Conservation (phyloP, 2,888 invertebrate species). For the Eremobia ochroleuca region DNA sequence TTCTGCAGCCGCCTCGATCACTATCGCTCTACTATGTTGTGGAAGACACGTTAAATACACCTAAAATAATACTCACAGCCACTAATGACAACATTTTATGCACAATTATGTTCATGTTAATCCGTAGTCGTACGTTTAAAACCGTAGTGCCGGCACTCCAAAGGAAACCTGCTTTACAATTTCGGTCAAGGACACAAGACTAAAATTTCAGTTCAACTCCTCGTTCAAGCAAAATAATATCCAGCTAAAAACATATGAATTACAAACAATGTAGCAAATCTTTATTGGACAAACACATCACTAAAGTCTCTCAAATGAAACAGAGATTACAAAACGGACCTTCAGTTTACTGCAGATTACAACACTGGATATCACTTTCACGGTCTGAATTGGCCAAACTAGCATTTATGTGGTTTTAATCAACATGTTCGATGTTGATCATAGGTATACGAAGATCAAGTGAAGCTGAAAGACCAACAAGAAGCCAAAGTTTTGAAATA, state of each 20-base stretch:
- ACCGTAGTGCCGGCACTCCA: background rate
- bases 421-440: background rate
- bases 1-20: constrained; percentile 40
- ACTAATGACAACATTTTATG: constrained; percentile 32
- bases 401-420: background rate
- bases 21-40: constrained; percentile 57
- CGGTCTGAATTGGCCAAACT: background rate
- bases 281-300: constrained; percentile 35
- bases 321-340: constrained; percentile 12
- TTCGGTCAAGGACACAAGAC: constrained; percentile 41
- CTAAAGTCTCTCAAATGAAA: background rate
- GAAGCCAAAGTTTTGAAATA: background rate
- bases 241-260: constrained; percentile 12
- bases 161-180: constrained; percentile 12
- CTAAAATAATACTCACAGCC: constrained; percentile 40
- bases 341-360: constrained; percentile 33
- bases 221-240: constrained; percentile 13
- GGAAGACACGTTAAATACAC: constrained; percentile 58
- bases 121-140: background rate
- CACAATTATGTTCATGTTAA: background rate
- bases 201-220: background rate
- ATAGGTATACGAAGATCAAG: background rate
- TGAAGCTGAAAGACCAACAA: background rate
- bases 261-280: constrained; percentile 42
- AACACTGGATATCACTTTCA: background rate